Evolutionary conservation across 2,888 invertebrate genomes (phyloP), one percentile per base, ranked within the genome.

Genomic region (Tenthredo mesomela): DNA sequence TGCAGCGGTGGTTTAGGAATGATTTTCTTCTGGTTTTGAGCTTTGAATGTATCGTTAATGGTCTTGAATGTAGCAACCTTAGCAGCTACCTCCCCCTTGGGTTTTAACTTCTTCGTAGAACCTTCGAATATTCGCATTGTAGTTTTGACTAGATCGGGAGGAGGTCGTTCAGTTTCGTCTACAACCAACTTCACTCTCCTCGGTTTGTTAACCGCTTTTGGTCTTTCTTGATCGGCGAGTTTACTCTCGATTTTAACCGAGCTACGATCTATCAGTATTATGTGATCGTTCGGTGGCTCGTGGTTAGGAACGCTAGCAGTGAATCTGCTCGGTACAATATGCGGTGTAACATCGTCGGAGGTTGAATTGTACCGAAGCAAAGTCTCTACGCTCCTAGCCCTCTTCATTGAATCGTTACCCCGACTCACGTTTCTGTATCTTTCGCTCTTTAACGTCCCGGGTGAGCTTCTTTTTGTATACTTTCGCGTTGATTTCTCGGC

Each of bases 121-220:
- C 86, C 94, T 92, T 98, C 98, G 93, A 98, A 98, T 90, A 98
- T 96, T 90, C 96, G 95, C 86, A 98, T 95, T 18, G 97, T 96
- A 86, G 97, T 96, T 89, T 97, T 97, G 86, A 98, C 98, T 88
- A 98, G 96, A 94, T 98, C 98, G 0, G 97, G 96, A 25, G 98
- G 98, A 1, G 98, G 98, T 78, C 97, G 95, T 90, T 98, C 98
- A 18, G 95, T 95, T 87, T 96, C 96, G 89, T 95, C 95, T 89
- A 96, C 94, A 75, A 96, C 94, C 1, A 95, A 96, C 88, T 94
- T 95, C 88, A 96, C 95, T 89, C 95, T 95, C 89, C 96, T 95
- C 88, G 95, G 95, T 92, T 94, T 93, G 89, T 95, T 95, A 65
- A 94, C 89, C 90, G 93, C 85, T 92, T 92, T 90, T 91, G 94